phyloP scores from a whole-genome alignment of 1,140 invertebrate genomes.

The Anastrepha ludens region DNA sequence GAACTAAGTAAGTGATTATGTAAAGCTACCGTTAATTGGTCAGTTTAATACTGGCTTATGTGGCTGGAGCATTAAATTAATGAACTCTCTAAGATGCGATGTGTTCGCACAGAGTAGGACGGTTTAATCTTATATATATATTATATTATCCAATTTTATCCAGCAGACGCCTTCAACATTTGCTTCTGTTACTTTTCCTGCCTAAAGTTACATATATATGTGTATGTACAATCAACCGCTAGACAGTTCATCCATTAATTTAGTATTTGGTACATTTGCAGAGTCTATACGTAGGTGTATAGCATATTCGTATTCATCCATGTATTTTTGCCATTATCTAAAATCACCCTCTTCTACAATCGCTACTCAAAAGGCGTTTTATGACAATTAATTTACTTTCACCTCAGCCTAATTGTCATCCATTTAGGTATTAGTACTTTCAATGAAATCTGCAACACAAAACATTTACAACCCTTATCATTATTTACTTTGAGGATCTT shows the following conservation, averaged over 20 bases:
- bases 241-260: neutral
- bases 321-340: neutral
- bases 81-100: neutral
- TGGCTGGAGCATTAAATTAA: neutral
- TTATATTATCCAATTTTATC: neutral
- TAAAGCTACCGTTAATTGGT: too few relatives aligned
- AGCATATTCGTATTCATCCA: neutral
- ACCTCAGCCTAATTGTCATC: neutral
- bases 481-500: neutral
- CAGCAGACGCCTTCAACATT: neutral
- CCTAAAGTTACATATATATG: neutral
- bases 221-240: neutral
- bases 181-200: neutral
- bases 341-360: slow-evolving; percentile 1
- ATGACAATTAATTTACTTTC: slow-evolving; percentile 19
- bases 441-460: neutral
- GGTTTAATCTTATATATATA: too few relatives aligned
- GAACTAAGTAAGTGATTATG: too few relatives aligned
- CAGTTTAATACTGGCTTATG: too few relatives aligned
- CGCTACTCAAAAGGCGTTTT: neutral
- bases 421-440: neutral
- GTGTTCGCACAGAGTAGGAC: neutral
- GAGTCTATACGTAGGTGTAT: neutral
- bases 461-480: slow-evolving; percentile 9
- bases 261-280: neutral